Evolutionary conservation across 2,113 vertebrate genomes (phyloP).

Genomic region (Silurus meridionalis): DNA sequence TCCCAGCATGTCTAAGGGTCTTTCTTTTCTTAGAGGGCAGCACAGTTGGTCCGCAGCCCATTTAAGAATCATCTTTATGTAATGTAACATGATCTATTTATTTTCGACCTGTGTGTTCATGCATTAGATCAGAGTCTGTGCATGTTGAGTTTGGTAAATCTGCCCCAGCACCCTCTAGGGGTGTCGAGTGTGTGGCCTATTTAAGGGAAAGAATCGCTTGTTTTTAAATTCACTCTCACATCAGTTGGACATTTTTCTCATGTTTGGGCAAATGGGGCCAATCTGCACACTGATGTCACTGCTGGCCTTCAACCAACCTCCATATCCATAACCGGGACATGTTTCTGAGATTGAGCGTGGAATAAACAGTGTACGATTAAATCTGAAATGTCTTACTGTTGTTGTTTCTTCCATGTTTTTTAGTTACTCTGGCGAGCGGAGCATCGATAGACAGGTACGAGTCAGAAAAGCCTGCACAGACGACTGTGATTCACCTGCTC

Average conservation of each 20-base stretch:
- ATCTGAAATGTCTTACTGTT: not conserved
- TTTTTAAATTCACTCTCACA: constrained; percentile 19
- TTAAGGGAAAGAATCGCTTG: constrained; percentile 33
- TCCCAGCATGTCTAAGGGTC: not conserved
- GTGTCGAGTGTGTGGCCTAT: constrained; percentile 22
- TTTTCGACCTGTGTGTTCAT: constrained; percentile 77
- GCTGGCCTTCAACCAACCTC: not conserved
- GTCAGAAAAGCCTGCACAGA: constrained; percentile 64
- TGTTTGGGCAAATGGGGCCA: not conserved
- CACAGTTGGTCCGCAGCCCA: constrained; percentile 63
- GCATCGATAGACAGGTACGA: constrained; percentile 72
- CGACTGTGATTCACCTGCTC: constrained; percentile 67
- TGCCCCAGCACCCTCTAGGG: constrained; percentile 45
- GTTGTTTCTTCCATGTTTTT: constrained; percentile 5
- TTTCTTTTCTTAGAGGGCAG: constrained; percentile 5
- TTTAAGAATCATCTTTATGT: constrained; percentile 77
- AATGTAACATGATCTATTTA: constrained; percentile 75
- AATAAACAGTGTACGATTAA: not conserved
- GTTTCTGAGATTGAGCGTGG: no score
- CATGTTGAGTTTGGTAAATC: constrained; percentile 60
- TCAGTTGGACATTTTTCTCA: not conserved
- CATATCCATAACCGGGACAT: not conserved
- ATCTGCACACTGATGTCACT: not conserved
- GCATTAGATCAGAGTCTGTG: constrained; percentile 74
- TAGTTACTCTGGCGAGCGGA: constrained; percentile 62